Conservation (phyloP, 2,888 invertebrate genomes). For the Leptinotarsa haldemani region DNA sequence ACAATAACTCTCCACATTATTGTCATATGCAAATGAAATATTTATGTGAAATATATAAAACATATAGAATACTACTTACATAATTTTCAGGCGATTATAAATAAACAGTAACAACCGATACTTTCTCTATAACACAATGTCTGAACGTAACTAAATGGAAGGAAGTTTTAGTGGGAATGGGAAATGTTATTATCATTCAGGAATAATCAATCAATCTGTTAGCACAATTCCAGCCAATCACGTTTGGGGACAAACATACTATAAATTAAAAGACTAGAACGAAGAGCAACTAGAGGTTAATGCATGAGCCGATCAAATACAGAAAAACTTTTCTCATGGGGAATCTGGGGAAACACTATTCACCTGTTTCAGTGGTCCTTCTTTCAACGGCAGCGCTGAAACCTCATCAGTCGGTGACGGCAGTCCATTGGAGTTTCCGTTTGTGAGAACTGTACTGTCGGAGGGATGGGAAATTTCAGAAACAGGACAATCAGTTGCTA, state of each 20-base stretch:
- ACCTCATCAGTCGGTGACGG: slow-evolving; percentile 61
- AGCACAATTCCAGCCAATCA: slow-evolving; percentile 34
- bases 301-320: slow-evolving; percentile 16
- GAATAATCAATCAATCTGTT: slow-evolving; percentile 33
- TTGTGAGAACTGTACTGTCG: slow-evolving; percentile 58
- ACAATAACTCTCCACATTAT: too few relatives aligned
- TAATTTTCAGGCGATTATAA: slow-evolving; percentile 9
- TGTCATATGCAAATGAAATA: too few relatives aligned
- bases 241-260: slow-evolving; percentile 3
- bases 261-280: slow-evolving; percentile 23
- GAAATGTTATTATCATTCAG: slow-evolving; percentile 33
- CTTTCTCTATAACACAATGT: neutral
- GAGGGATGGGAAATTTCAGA: slow-evolving; percentile 44
- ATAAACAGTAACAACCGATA: slow-evolving; percentile 8
- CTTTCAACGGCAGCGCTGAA: slow-evolving; percentile 62
- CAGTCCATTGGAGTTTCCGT: slow-evolving; percentile 63
- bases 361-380: slow-evolving; percentile 69
- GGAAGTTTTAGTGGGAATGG: slow-evolving; percentile 39
- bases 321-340: slow-evolving; percentile 10
- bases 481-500: slow-evolving; percentile 52
- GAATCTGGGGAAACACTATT: slow-evolving; percentile 53
- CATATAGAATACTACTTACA: neutral
- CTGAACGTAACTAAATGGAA: neutral
- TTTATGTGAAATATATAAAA: neutral
- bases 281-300: slow-evolving; percentile 29